Conservation (phyloP, 1,140 invertebrate genomes). For the Drosophila nasuta region DNA sequence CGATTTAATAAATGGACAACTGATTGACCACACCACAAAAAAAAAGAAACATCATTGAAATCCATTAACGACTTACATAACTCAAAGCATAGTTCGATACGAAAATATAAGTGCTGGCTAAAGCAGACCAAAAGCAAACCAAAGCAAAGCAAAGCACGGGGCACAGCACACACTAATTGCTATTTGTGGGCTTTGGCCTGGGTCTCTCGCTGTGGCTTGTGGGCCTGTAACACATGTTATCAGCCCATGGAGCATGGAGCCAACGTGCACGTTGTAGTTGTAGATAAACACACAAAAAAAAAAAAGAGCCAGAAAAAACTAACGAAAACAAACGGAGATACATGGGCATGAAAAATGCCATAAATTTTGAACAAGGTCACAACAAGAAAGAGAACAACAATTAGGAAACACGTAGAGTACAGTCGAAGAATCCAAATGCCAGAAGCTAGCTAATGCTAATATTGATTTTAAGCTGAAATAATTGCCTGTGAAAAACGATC, state of each 20-base stretch:
- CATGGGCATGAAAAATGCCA: slow-evolving; percentile 57
- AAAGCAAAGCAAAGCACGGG: slow-evolving; percentile 31
- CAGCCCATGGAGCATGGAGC: slow-evolving; percentile 24
- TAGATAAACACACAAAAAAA: slow-evolving; percentile 64
- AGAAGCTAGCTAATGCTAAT: slow-evolving; percentile 43
- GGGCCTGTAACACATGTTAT: slow-evolving; percentile 63
- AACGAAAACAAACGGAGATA: slow-evolving; percentile 20
- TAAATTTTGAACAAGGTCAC: slow-evolving; percentile 82
- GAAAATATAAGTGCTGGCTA: slow-evolving; percentile 40
- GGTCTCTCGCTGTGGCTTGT: background rate
- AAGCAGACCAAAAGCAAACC: slow-evolving; percentile 20
- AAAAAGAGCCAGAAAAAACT: slow-evolving; percentile 34
- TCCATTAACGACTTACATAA: slow-evolving; percentile 32
- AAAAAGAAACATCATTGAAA: background rate
- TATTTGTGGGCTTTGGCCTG: slow-evolving; percentile 22
- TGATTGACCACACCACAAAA: slow-evolving; percentile 14
- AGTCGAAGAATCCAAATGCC: background rate
- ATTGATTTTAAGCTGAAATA: slow-evolving; percentile 68
- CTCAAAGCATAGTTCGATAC: slow-evolving; percentile 29
- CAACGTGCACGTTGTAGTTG: slow-evolving; percentile 56
- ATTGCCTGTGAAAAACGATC: slow-evolving; percentile 29
- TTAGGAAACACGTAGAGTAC: slow-evolving; percentile 51
- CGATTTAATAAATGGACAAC: slow-evolving; percentile 4
- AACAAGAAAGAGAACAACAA: slow-evolving; percentile 61
- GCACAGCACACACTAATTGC: slow-evolving; percentile 34